Evolutionary conservation across 2,797 vertebrate genomes (phyloP).

Genomic region (Haliaeetus vocifer): DNA sequence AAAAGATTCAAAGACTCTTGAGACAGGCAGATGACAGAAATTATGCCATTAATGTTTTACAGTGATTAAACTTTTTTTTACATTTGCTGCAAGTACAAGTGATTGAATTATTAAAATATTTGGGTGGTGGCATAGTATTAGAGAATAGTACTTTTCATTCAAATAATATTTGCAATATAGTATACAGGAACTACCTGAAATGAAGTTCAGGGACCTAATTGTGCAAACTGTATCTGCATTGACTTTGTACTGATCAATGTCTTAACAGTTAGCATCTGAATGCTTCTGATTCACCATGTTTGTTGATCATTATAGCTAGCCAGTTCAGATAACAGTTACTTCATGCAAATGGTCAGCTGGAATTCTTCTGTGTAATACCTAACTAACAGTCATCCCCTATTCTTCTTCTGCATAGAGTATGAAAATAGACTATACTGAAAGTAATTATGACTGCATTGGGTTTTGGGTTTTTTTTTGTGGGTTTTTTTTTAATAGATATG

Average conservation of each 20-base stretch:
- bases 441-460: neutral
- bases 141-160: neutral
- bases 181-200: neutral
- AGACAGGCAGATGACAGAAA: neutral
- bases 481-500: conserved; percentile 67
- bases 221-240: neutral
- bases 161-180: neutral
- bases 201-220: neutral
- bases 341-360: neutral
- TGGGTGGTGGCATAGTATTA: neutral
- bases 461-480: neutral
- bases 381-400: fast-evolving
- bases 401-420: neutral
- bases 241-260: neutral
- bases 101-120: neutral
- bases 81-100: neutral
- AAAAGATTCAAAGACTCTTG: neutral
- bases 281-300: neutral
- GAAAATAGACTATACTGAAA: neutral
- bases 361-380: neutral
- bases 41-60: neutral
- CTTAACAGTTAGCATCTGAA: neutral
- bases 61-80: neutral
- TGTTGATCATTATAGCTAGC: neutral
- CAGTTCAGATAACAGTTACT: neutral